These are phyloP conservation scores for Liparis tanakae DNA, from an alignment of 2,797 vertebrate genomes.

Conservation along the genomic window DNA sequence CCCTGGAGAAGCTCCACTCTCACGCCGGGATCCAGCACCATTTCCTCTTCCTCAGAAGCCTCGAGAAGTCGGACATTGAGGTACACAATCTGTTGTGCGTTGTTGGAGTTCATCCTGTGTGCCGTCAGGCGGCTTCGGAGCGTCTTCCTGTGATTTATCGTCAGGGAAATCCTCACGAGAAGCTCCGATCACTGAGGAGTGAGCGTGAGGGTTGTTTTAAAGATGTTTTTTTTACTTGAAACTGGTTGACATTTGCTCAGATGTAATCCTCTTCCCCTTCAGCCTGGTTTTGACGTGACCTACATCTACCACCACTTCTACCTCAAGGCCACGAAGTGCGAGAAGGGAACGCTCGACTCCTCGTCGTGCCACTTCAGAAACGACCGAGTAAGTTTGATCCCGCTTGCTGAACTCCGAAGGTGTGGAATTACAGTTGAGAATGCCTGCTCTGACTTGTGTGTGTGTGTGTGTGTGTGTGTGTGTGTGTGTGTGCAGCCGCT, in stretches of 20 bases:
- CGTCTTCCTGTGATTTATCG: neutral
- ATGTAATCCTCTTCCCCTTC: neutral
- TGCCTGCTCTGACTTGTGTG: slow-evolving; percentile 45
- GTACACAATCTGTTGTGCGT: slow-evolving; percentile 41
- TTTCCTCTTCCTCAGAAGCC: slow-evolving; percentile 73
- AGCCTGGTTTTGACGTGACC: slow-evolving; percentile 76
- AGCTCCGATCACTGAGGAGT: neutral
- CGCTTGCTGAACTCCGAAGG: neutral
- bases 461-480: slow-evolving; percentile 66
- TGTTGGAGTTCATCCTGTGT: neutral
- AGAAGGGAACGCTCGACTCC: slow-evolving; percentile 57
- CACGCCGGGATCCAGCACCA: slow-evolving; percentile 62
- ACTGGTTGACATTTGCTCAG: neutral
- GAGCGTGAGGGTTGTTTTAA: neutral
- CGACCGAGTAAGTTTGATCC: slow-evolving; percentile 74
- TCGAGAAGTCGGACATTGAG: slow-evolving; percentile 63
- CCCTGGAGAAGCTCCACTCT: slow-evolving; percentile 65
- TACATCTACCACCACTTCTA: slow-evolving; percentile 80
- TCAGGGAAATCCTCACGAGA: neutral
- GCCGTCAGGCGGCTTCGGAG: neutral
- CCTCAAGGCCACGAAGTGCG: slow-evolving; percentile 81
- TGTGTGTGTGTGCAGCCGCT: slow-evolving; percentile 74
- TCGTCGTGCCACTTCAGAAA: slow-evolving; percentile 74
- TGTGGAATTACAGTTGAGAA: neutral
- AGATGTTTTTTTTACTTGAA: too few relatives aligned